A percentile compares a stretch with the other conserved stretches of the same genome.
phyloP scores from a whole-genome alignment of 2,113 vertebrate genomes.

The Sclerurus mexicanus region DNA sequence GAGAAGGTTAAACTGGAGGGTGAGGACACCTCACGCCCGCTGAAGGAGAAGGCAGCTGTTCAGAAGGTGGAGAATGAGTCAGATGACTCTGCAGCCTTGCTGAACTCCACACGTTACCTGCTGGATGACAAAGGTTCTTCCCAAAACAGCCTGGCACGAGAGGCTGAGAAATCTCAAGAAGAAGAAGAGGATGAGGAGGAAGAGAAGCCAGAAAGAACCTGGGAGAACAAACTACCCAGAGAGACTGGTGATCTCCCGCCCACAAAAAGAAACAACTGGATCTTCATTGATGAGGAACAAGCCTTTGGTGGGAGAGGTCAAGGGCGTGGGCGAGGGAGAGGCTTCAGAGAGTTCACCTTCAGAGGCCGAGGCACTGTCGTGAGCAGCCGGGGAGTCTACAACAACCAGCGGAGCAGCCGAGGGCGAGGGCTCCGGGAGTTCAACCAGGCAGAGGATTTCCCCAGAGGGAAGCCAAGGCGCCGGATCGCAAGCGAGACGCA shows the following conservation, averaged over 20 bases:
- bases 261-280: slow-evolving; percentile 93
- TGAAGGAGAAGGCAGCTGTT: slow-evolving; percentile 77
- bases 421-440: slow-evolving; percentile 84
- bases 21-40: slow-evolving; percentile 75
- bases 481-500: slow-evolving; percentile 93
- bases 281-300: slow-evolving; percentile 96
- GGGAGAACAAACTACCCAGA: slow-evolving; percentile 78
- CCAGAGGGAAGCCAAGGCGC: slow-evolving; percentile 86
- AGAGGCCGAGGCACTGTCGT: slow-evolving; percentile 75
- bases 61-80: slow-evolving; percentile 71
- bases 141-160: slow-evolving; percentile 1
- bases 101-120: slow-evolving; percentile 46
- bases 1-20: slow-evolving; percentile 84
- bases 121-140: slow-evolving; percentile 75
- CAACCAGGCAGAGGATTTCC: slow-evolving; percentile 82
- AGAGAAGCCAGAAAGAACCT: slow-evolving; percentile 76
- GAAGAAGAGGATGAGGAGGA: slow-evolving; percentile 78
- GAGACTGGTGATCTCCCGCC: slow-evolving; percentile 79
- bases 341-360: slow-evolving; percentile 90
- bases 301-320: slow-evolving; percentile 89
- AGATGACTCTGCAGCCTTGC: slow-evolving; percentile 73
- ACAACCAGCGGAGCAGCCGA: slow-evolving; percentile 75
- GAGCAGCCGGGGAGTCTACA: slow-evolving; percentile 54
- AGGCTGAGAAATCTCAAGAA: slow-evolving; percentile 76
- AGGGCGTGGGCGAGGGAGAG: slow-evolving; percentile 83